Percentiles rank a stretch among this genome's conserved stretches.
phyloP scores from a whole-genome alignment of 2,888 invertebrate species.

The Argyresthia albistria region DNA sequence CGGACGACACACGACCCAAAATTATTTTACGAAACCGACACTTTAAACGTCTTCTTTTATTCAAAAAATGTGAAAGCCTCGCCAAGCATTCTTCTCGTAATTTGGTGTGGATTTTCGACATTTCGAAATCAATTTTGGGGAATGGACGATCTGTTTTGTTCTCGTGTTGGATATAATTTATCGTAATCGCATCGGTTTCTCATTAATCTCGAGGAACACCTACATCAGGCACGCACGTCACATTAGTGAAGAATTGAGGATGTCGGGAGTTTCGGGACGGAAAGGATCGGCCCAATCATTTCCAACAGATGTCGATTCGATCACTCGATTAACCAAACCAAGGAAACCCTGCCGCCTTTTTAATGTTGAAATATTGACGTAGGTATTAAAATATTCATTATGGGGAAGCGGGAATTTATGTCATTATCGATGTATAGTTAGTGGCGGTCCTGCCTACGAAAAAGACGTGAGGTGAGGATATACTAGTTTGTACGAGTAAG shows the following conservation, averaged over 20 bases:
- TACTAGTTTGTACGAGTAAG: too few relatives aligned
- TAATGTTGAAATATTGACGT: too few relatives aligned
- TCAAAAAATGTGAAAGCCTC: slow-evolving; percentile 40
- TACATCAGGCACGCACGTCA: slow-evolving; percentile 39
- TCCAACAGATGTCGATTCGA: slow-evolving; percentile 49
- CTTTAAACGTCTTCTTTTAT: slow-evolving; percentile 32
- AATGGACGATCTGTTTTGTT: not conserved
- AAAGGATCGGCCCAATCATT: slow-evolving; percentile 33
- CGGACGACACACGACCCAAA: slow-evolving; percentile 41
- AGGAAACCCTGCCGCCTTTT: slow-evolving; percentile 5
- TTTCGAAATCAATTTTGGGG: not conserved
- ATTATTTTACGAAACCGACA: slow-evolving; percentile 43
- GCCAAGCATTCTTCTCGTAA: not conserved
- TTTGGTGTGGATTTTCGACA: not conserved
- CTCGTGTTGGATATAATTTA: not conserved
- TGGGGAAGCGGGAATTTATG: too few relatives aligned
- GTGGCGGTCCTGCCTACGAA: too few relatives aligned
- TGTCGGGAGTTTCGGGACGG: slow-evolving; percentile 31
- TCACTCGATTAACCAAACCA: slow-evolving; percentile 34
- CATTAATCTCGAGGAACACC: slow-evolving; percentile 31
- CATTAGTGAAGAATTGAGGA: slow-evolving; percentile 23
- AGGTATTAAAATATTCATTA: too few relatives aligned
- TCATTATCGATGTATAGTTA: too few relatives aligned
- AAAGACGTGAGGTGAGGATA: too few relatives aligned
- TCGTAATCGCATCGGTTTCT: slow-evolving; percentile 11